phyloP scores from a whole-genome alignment of 2,113 vertebrate species.

The Aptenodytes forsteri region DNA sequence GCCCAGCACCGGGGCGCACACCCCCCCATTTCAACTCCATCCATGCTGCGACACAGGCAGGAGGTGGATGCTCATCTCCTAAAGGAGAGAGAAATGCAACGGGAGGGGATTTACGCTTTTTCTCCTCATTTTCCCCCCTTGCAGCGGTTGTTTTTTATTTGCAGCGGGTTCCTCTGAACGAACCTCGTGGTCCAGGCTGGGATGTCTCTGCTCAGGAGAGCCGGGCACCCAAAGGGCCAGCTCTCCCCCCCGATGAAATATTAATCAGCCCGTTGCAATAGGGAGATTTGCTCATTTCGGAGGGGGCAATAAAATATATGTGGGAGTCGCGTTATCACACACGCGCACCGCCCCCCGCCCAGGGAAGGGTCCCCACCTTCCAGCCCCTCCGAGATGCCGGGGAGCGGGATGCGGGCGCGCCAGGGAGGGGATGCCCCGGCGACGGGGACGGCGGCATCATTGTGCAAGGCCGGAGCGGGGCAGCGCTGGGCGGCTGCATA shows the following conservation, averaged over 20 bases:
- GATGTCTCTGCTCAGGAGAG: neutral
- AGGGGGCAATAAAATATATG: slow-evolving; percentile 38
- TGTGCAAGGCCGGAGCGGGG: neutral
- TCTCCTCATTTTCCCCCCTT: neutral
- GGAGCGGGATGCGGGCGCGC: neutral
- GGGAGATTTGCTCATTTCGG: neutral
- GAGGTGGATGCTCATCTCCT: neutral
- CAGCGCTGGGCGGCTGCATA: slow-evolving; percentile 39
- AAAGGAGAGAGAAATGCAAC: neutral
- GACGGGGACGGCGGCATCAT: neutral
- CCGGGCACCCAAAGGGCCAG: neutral
- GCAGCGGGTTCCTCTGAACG: neutral
- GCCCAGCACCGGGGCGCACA: rapidly evolving
- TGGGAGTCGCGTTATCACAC: neutral
- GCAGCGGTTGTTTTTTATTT: neutral
- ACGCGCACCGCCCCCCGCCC: rapidly evolving
- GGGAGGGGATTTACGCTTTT: neutral
- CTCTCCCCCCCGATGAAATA: slow-evolving; percentile 45
- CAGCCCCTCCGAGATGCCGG: neutral
- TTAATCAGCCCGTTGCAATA: slow-evolving; percentile 49
- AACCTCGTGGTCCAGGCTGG: rapidly evolving
- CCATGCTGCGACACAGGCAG: rapidly evolving
- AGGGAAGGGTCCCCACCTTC: neutral
- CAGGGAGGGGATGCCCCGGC: neutral
- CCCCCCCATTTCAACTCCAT: rapidly evolving